Percentiles rank a stretch among this genome's conserved stretches.
Evolutionary conservation across 2,888 invertebrate genomes (phyloP).

Genomic region (Blastobasis adustella): DNA sequence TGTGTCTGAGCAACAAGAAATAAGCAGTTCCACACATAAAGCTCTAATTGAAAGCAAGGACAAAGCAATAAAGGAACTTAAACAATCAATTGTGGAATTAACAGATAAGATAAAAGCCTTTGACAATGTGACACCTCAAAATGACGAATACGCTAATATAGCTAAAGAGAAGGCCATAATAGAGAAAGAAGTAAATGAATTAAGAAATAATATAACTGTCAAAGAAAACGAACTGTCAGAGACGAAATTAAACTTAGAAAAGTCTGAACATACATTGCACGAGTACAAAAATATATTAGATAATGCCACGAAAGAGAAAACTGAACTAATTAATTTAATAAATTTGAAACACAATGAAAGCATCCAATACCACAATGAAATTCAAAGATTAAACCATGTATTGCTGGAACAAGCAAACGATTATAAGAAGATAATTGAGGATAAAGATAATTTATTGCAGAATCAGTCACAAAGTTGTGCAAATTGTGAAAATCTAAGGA

Average conservation of each 20-base stretch:
- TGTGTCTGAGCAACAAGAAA: conserved; percentile 26
- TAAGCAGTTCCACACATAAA: conserved; percentile 26
- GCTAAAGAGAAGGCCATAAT: conserved; percentile 40
- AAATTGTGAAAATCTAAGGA: conserved; percentile 42
- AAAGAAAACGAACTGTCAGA: conserved; percentile 35
- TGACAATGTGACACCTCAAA: conserved; percentile 36
- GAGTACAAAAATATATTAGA: conserved; percentile 46
- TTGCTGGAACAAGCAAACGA: conserved; percentile 68
- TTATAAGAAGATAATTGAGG: conserved; percentile 43
- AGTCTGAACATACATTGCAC: conserved; percentile 32
- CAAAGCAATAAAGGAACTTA: conserved; percentile 54
- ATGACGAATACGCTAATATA: conserved; percentile 43
- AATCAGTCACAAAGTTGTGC: conserved; percentile 29
- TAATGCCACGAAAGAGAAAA: conserved; percentile 69
- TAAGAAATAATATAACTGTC: conserved; percentile 29
- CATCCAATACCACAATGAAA: conserved; percentile 88
- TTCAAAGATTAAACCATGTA: conserved; percentile 82
- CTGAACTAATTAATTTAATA: conserved; percentile 81
- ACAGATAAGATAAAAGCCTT: conserved; percentile 41
- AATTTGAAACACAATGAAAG: conserved; percentile 91
- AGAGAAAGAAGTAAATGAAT: conserved; percentile 33
- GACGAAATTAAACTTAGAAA: conserved; percentile 28
- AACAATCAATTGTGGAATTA: conserved; percentile 45
- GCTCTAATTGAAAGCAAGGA: conserved; percentile 35
- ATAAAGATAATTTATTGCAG: conserved; percentile 37